A percentile compares a stretch with the other conserved stretches of the same genome.
Evolutionary conservation across 2,797 vertebrate genomes (phyloP).

Genomic region (Pipistrellus pipistrellus): DNA sequence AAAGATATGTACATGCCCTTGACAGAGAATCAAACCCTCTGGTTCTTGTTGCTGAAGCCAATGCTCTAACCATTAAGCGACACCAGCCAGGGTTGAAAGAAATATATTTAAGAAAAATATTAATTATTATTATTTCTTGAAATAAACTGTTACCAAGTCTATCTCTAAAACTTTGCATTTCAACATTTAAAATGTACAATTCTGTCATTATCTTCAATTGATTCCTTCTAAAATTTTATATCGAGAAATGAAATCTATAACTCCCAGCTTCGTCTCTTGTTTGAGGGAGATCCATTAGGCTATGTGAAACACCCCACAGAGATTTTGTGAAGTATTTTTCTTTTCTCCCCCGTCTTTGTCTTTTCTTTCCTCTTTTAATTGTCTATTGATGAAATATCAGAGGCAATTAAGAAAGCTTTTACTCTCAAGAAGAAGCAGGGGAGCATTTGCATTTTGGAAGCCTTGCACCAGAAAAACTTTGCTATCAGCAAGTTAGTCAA

Average conservation of each 20-base stretch:
- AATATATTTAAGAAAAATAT: not conserved
- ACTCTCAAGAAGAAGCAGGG: not conserved
- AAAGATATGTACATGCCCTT: too few relatives aligned
- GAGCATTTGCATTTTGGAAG: not conserved
- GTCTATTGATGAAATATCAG: conserved; percentile 59
- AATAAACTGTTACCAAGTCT: not conserved
- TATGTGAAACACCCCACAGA: not conserved
- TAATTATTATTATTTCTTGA: not conserved
- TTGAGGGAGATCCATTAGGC: not conserved
- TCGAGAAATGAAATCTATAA: not conserved
- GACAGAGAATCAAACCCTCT: too few relatives aligned
- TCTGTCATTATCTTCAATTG: conserved; percentile 15
- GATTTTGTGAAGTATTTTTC: conserved; percentile 3
- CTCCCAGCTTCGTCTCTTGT: not conserved
- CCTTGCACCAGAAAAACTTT: conserved; percentile 1
- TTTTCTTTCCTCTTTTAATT: not conserved
- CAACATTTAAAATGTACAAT: not conserved
- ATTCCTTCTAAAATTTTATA: not conserved
- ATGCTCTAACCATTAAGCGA: too few relatives aligned
- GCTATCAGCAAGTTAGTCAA: conserved; percentile 52
- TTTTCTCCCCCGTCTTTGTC: not conserved
- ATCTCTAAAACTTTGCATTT: not conserved
- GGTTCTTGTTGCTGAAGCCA: too few relatives aligned
- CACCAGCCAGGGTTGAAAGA: not conserved
- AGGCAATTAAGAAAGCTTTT: conserved; percentile 9